Base-by-base conservation (phyloP, 1,140 invertebrate genomes). In the Zaprionus ornatus region DNA sequence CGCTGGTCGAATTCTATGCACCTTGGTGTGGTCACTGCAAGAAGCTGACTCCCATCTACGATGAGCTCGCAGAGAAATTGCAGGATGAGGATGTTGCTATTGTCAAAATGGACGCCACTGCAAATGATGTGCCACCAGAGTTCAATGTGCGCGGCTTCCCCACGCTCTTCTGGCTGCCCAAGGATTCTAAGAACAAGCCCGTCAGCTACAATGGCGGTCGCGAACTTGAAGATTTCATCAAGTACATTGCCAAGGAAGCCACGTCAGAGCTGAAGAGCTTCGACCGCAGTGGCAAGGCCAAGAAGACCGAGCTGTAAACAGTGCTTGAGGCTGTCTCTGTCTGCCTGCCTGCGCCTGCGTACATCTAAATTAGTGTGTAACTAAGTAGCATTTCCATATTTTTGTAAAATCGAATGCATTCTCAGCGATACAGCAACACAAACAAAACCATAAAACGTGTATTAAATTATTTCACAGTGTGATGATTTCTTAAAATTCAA, bases 21-120 rank as follows among this genome's bases (percentile, higher is more conserved):
- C 98, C 98, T 0, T 99, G 98, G 98, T 99, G 99, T 93, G 99
- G 99, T 77, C 99, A 99, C 91, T 99, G 99, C 94, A 99, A 99
- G 93, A 98, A 97, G 92, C 94, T 99, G 17, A 95, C 97, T 1
- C 99, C 99, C 25, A 95, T 98, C 55, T 99, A 95, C 93, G 98
- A 99, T 71, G 98, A 99, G 93, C 93, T 99, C 29, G 99, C 97
- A 55, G 96, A 97, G 70, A 98, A 98, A 94, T 93, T 99, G 86
- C 95, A 95, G 78, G 93, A 96, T 83, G 99, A 99, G 93, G 95
- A 97, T 73, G 95, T 99, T 15, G 96, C 95, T 57, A 99, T 99
- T 92, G 97, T 99, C 0, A 99, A 99, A 93, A 97, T 99, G 93
- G 99, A 99, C 93, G 99, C 99, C 27, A 99, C 99, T 1, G 98